Percentiles rank a stretch among this genome's conserved stretches.
These are phyloP conservation scores for Periophthalmodon schlosseri DNA, from an alignment of 2,113 vertebrate genomes.

Conservation along the genomic window DNA sequence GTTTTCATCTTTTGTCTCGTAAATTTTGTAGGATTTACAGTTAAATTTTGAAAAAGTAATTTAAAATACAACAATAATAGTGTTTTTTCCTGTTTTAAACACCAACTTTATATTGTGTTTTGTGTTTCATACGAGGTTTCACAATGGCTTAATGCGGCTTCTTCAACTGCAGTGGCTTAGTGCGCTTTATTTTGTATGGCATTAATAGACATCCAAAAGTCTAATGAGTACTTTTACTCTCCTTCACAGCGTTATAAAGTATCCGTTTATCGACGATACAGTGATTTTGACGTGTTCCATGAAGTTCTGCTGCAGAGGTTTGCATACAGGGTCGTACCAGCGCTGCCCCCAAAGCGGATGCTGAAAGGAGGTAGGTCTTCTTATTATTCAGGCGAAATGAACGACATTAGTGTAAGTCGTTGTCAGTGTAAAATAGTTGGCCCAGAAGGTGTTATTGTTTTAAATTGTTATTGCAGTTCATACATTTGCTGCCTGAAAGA, in stretches of 20 bases:
- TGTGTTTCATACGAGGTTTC: too few species aligned
- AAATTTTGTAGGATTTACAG: too few species aligned
- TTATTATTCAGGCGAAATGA: not conserved
- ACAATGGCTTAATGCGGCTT: too few species aligned
- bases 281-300: constrained; percentile 95
- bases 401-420: not conserved
- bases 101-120: too few species aligned
- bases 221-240: constrained; percentile 2
- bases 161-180: too few species aligned
- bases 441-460: constrained; percentile 12
- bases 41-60: too few species aligned
- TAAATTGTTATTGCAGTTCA: constrained; percentile 17
- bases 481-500: constrained; percentile 25
- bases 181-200: too few species aligned
- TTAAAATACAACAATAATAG: too few species aligned
- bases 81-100: too few species aligned
- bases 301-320: constrained; percentile 92
- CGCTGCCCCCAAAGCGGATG: constrained; percentile 92
- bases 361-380: constrained; percentile 85
- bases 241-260: constrained; percentile 82
- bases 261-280: constrained; percentile 91
- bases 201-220: not conserved
- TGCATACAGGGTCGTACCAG: constrained; percentile 91
- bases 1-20: too few species aligned
- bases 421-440: not conserved